Evolutionary conservation across 1,140 invertebrate genomes (phyloP).

Genomic region (Drosophila sproati): DNA sequence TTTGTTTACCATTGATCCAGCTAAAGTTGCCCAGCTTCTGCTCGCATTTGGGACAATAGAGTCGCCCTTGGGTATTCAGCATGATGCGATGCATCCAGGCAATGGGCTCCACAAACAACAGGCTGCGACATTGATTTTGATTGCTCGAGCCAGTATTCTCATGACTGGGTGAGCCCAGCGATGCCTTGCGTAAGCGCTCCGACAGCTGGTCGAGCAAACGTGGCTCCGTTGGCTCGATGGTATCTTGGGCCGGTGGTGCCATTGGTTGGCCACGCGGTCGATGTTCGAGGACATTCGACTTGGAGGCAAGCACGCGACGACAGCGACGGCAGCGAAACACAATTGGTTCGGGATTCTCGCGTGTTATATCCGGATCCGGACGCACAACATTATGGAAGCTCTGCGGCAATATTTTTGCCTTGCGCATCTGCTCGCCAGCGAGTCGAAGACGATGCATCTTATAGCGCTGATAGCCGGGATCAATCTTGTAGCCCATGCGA

Average conservation of each 20-base stretch:
- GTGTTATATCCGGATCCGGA: slow-evolving; percentile 91
- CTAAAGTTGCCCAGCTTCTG: slow-evolving; percentile 93
- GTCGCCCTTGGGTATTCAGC: slow-evolving; percentile 89
- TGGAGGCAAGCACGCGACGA: slow-evolving; percentile 91
- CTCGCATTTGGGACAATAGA: slow-evolving; percentile 93
- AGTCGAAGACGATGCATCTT: slow-evolving; percentile 91
- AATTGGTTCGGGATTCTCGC: slow-evolving; percentile 91
- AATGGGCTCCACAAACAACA: slow-evolving; percentile 92
- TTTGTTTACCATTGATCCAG: slow-evolving; percentile 90
- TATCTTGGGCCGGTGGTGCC: neutral
- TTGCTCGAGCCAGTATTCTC: slow-evolving; percentile 62
- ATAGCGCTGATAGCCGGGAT: slow-evolving; percentile 89
- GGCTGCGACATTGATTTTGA: slow-evolving; percentile 87
- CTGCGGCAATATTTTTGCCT: slow-evolving; percentile 93
- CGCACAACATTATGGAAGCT: slow-evolving; percentile 91
- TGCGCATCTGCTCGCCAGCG: slow-evolving; percentile 92
- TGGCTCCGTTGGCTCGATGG: slow-evolving; percentile 13
- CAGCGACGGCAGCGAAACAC: slow-evolving; percentile 93
- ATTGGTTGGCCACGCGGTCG: slow-evolving; percentile 57
- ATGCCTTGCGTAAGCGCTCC: slow-evolving; percentile 77
- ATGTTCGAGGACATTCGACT: slow-evolving; percentile 91
- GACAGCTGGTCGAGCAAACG: slow-evolving; percentile 72
- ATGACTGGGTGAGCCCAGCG: slow-evolving; percentile 58
- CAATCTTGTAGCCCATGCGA: slow-evolving; percentile 90
- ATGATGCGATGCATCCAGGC: slow-evolving; percentile 91